Percentiles rank a stretch among this genome's conserved stretches.
Evolutionary conservation across 2,113 vertebrate genomes (phyloP).

Genomic region (Recurvirostra avosetta): DNA sequence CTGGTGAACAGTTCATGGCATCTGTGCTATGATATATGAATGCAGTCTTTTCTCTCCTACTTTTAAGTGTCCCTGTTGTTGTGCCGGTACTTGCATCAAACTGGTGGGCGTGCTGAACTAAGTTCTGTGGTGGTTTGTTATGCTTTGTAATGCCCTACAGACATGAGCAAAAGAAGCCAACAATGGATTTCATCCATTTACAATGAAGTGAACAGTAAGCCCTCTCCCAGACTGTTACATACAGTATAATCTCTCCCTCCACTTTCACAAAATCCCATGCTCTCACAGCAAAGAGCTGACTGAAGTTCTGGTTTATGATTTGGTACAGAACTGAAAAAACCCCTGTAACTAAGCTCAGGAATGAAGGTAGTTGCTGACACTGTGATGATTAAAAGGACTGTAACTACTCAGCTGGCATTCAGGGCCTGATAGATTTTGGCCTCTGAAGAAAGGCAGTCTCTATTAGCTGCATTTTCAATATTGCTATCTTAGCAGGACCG

Average conservation of each 20-base stretch:
- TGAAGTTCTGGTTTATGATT: neutral
- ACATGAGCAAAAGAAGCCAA: neutral
- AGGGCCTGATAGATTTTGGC: neutral
- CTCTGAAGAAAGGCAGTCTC: neutral
- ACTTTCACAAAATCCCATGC: neutral
- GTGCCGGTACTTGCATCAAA: neutral
- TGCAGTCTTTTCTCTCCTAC: neutral
- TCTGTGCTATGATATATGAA: neutral
- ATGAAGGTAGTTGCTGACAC: neutral
- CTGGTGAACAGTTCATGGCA: neutral
- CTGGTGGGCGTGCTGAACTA: neutral
- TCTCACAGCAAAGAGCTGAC: neutral
- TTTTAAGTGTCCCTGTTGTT: neutral
- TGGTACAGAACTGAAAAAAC: neutral
- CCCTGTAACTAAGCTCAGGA: neutral
- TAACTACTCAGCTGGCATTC: neutral
- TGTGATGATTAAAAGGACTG: neutral
- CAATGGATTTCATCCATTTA: neutral
- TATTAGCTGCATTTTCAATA: neutral
- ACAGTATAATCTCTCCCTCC: neutral
- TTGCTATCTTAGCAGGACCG: neutral
- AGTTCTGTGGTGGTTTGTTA: neutral
- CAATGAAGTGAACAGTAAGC: neutral
- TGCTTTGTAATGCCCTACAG: neutral
- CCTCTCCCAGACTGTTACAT: neutral